Evolutionary conservation across 1,140 invertebrate genomes (phyloP), one percentile per base, ranked within the genome.

Genomic region (Cydia pomonella): DNA sequence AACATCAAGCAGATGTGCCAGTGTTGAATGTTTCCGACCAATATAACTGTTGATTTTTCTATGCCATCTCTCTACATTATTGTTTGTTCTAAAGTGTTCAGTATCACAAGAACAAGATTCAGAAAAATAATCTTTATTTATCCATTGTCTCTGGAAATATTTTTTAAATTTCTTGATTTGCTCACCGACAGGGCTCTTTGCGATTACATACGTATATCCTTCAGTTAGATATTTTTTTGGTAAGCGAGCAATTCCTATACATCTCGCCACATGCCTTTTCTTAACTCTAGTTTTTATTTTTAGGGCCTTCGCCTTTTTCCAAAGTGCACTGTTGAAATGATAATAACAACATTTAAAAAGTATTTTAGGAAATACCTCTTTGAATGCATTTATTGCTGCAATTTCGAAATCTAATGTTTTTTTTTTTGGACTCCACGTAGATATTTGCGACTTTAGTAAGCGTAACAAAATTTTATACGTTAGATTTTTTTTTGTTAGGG

Each of bases 61-160:
- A 38, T 75, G 74, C 74, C 74, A 75, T 16, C 64, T 44, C 29
- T 75, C 74, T 13, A 75, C n/a, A 33, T 75, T 69, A 18, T 75
- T 75, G n/a, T 63, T 75, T 13, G 64, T 75, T 38, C 74, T 47
- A n/a, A 75, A 47, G 47, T 59, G 41, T 33, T 50, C 74, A 13
- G 41, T 53, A 71, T 27, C n/a, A 27, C 74, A 75, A 71, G 25
- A 29, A 53, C 63, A 75, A 18, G 69, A 18, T 75, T 71, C 29
- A 1, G 63, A 12, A 33, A 75, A 75, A 29, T 72, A 18, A n/a
- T 16, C 29, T 75, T 75, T 69, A 3, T 53, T 25, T 18, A 75
- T 16, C 74, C 74, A 75, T 12, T 75, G 63, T 9, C 13, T 71
- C 3, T 71, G 23, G 59, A 71, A 75, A 59, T 75, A 75, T 71